Evolutionary conservation across 2,797 vertebrate species (phyloP).

Genomic region (Vespertilio murinus): DNA sequence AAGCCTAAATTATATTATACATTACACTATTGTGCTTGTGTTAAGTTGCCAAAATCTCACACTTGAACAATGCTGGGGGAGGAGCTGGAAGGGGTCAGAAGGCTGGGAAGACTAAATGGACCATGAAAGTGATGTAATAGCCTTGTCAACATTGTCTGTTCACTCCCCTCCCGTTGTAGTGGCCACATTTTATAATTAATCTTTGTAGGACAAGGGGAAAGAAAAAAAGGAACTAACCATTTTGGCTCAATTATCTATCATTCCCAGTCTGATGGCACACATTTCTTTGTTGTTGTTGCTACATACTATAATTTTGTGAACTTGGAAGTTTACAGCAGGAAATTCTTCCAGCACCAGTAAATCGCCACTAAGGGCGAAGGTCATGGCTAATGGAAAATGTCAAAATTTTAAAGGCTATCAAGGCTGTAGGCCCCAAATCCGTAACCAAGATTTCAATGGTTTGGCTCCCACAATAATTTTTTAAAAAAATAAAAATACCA

Average conservation of each 20-base stretch:
- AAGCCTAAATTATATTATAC: constrained; percentile 13
- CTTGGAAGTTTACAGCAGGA: neutral
- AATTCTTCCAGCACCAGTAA: constrained; percentile 48
- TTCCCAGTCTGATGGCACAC: neutral
- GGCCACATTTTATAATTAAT: constrained; percentile 25
- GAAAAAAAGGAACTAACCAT: neutral
- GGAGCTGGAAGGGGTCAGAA: neutral
- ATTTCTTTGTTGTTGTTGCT: neutral
- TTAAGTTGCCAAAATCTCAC: neutral
- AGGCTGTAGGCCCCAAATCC: neutral
- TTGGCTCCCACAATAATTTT: neutral
- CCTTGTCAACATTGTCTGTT: constrained; percentile 25
- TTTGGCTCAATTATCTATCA: neutral
- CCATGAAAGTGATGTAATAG: constrained; percentile 3
- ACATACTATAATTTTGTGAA: neutral
- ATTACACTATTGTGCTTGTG: neutral
- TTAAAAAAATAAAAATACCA: neutral
- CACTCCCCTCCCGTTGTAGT: neutral
- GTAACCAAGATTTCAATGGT: constrained; percentile 40
- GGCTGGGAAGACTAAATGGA: neutral
- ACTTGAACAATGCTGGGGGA: neutral
- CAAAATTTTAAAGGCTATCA: constrained; percentile 40
- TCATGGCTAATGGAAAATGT: neutral
- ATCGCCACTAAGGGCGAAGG: neutral
- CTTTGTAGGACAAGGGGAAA: neutral